Percentiles rank a stretch among this genome's conserved stretches.
Conservation (phyloP, 2,888 invertebrate species). For the Nephrotoma appendiculata region DNA sequence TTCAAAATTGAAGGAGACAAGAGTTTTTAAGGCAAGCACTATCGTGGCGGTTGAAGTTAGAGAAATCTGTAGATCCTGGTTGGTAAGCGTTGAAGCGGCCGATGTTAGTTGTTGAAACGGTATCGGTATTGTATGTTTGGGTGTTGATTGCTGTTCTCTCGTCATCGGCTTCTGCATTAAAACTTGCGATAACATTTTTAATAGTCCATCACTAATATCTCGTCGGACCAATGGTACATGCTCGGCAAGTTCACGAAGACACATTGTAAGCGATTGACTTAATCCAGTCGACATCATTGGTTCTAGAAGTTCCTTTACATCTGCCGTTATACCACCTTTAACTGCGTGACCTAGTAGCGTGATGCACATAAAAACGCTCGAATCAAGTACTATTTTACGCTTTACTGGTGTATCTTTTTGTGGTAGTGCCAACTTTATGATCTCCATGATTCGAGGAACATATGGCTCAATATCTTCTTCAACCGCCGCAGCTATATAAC, state of each 20-base stretch:
- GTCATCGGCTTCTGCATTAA: slow-evolving; percentile 75
- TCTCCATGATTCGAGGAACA: slow-evolving; percentile 73
- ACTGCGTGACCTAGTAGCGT: slow-evolving; percentile 82
- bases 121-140: slow-evolving; percentile 38
- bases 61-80: slow-evolving; percentile 27
- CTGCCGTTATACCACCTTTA: slow-evolving; percentile 56
- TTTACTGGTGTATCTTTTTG: slow-evolving; percentile 62
- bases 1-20: slow-evolving; percentile 84
- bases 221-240: slow-evolving; percentile 75
- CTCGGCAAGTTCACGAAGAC: slow-evolving; percentile 76
- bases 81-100: slow-evolving; percentile 13
- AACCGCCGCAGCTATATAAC: slow-evolving; percentile 79
- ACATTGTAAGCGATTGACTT: slow-evolving; percentile 78
- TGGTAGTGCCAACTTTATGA: slow-evolving; percentile 61
- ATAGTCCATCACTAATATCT: slow-evolving; percentile 83
- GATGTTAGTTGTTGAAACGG: slow-evolving; percentile 27
- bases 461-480: slow-evolving; percentile 65
- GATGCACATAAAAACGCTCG: slow-evolving; percentile 86
- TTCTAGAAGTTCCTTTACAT: slow-evolving; percentile 73
- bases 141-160: slow-evolving; percentile 40
- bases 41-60: slow-evolving; percentile 55
- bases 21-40: slow-evolving; percentile 80
- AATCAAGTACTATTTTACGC: slow-evolving; percentile 60
- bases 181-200: slow-evolving; percentile 81
- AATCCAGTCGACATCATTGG: slow-evolving; percentile 87